Evolutionary conservation across 2,113 vertebrate species (phyloP).

Genomic region (Microtus pennsylvanicus): DNA sequence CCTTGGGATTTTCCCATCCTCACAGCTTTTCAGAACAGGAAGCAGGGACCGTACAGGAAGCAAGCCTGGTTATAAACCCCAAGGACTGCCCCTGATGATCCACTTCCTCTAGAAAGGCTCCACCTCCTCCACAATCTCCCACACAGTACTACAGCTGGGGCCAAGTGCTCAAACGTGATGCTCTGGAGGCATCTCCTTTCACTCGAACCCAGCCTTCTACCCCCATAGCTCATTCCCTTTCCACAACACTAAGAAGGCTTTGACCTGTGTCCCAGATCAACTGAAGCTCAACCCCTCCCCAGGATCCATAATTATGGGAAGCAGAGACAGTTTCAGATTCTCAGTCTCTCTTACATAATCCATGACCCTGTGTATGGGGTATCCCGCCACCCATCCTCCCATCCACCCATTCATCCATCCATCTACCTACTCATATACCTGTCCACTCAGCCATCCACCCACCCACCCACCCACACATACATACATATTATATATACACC

Average conservation of each 20-base stretch:
- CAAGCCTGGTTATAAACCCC: not conserved
- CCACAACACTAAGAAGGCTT: not conserved
- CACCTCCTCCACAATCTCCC: not conserved
- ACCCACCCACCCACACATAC: not conserved
- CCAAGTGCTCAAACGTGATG: not conserved
- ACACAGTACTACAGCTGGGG: not conserved
- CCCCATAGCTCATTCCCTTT: not conserved
- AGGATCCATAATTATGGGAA: not conserved
- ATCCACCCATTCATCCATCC: not conserved
- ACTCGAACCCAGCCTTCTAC: not conserved
- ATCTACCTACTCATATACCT: not conserved
- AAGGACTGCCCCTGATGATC: not conserved
- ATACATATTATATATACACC: too few relatives aligned
- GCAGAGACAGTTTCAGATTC: not conserved
- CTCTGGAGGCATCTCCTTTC: not conserved
- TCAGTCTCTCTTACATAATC: not conserved
- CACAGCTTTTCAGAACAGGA: not conserved
- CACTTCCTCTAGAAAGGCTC: not conserved
- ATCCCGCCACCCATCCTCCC: not conserved
- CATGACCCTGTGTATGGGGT: not conserved
- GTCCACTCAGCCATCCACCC: accelerated
- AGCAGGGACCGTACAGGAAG: not conserved
- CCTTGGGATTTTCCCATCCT: not conserved
- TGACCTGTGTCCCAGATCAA: not conserved
- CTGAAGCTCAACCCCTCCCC: not conserved